Evolutionary conservation across 1,140 invertebrate species (phyloP).

Genomic region (Coboldia fuscipes): DNA sequence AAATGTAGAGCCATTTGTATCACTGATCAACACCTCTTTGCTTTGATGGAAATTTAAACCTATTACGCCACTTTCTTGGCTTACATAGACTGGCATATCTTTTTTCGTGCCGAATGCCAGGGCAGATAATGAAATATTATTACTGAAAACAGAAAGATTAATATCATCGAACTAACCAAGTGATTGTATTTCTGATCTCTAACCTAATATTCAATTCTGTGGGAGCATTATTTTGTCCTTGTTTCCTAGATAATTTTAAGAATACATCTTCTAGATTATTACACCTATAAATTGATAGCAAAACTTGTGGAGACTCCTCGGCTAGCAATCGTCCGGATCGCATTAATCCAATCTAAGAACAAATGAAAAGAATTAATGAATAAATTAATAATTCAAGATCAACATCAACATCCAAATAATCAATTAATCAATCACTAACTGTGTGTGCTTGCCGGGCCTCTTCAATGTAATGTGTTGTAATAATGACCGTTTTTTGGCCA

Average conservation of each 20-base stretch:
- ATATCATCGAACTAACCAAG: no score
- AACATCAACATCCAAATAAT: not conserved
- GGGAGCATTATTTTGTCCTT: constrained; percentile 23
- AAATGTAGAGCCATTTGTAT: constrained; percentile 39
- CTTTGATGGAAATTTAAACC: constrained; percentile 75
- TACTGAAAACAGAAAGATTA: constrained; percentile 23
- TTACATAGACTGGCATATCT: constrained; percentile 58
- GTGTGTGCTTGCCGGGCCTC: constrained; percentile 74
- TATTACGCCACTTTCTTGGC: constrained; percentile 63
- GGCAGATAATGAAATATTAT: constrained; percentile 56
- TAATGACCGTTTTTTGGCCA: constrained; percentile 70
- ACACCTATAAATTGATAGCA: constrained; percentile 64
- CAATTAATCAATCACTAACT: constrained; percentile 26
- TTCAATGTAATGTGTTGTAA: constrained; percentile 88
- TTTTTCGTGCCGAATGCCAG: constrained; percentile 55
- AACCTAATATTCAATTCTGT: constrained; percentile 20
- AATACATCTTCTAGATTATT: constrained; percentile 83
- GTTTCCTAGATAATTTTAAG: constrained; percentile 55
- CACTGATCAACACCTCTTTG: constrained; percentile 63
- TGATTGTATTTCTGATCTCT: constrained; percentile 2
- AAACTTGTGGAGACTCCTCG: constrained; percentile 70
- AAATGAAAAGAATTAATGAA: constrained; percentile 4
- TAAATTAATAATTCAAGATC: not conserved
- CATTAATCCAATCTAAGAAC: constrained; percentile 76
- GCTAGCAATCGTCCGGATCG: constrained; percentile 73